Conservation (phyloP, 2,113 vertebrate species). For the Tragulus kanchil region DNA sequence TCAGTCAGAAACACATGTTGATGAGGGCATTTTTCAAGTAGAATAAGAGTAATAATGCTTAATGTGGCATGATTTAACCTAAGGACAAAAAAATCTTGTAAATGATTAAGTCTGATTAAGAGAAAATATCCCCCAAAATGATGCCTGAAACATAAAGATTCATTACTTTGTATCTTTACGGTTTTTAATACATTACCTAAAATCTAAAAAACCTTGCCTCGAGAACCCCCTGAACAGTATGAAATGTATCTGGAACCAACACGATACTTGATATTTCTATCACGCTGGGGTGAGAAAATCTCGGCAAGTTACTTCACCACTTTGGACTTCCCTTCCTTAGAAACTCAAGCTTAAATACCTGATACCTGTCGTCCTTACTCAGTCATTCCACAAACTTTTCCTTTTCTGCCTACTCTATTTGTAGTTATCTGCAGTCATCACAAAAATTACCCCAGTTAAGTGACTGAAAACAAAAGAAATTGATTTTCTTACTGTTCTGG, state of each 20-base stretch:
- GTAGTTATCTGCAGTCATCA: not conserved
- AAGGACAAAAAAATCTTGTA: constrained; percentile 25
- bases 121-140: not conserved
- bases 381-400: not conserved
- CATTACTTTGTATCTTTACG: constrained; percentile 41
- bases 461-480: not conserved
- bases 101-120: not conserved
- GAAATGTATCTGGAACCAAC: not conserved
- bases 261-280: not conserved
- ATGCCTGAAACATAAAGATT: not conserved
- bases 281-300: not conserved
- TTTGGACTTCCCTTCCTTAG: not conserved
- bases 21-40: not conserved
- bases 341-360: not conserved
- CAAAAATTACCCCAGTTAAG: not conserved
- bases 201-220: no score
- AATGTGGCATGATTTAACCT: not conserved
- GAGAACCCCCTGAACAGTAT: no score
- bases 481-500: not conserved
- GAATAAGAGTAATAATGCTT: not conserved
- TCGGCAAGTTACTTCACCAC: not conserved
- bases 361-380: not conserved
- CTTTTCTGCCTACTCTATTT: not conserved
- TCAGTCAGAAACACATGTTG: not conserved
- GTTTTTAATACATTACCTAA: no score